Evolutionary conservation across 2,113 vertebrate species (phyloP).

Genomic region (Microcebus tavaratra): DNA sequence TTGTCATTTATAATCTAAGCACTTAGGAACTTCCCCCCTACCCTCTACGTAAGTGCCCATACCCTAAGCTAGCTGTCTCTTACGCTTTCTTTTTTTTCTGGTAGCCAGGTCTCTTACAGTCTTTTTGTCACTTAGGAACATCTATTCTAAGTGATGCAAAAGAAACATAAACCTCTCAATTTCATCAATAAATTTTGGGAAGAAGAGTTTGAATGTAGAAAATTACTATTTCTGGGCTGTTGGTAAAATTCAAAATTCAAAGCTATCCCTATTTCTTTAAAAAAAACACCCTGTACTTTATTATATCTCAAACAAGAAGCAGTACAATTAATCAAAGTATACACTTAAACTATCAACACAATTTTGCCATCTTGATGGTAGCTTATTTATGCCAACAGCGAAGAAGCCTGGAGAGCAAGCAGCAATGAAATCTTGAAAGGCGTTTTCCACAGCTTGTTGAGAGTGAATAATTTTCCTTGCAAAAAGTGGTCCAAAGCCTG

Average conservation of each 20-base stretch:
- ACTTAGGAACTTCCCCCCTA: neutral
- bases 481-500: too few relatives aligned
- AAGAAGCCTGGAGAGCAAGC: too few relatives aligned
- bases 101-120: neutral
- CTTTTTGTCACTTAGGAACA: neutral
- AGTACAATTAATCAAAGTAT: too few relatives aligned
- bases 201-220: conserved; percentile 21
- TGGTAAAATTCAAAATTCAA: conserved; percentile 22
- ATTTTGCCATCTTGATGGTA: too few relatives aligned
- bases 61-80: neutral
- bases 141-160: neutral
- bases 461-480: too few relatives aligned
- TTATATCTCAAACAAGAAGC: too few relatives aligned
- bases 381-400: too few relatives aligned
- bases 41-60: neutral
- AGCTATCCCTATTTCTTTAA: neutral
- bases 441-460: too few relatives aligned
- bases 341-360: too few relatives aligned
- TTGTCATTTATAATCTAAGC: neutral
- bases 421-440: too few relatives aligned
- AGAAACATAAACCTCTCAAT: neutral
- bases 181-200: neutral
- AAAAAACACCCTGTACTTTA: too few relatives aligned
- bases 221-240: neutral
- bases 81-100: neutral